Evolutionary conservation across 2,888 invertebrate species (phyloP).

Genomic region (Tanytarsus gracilentus): DNA sequence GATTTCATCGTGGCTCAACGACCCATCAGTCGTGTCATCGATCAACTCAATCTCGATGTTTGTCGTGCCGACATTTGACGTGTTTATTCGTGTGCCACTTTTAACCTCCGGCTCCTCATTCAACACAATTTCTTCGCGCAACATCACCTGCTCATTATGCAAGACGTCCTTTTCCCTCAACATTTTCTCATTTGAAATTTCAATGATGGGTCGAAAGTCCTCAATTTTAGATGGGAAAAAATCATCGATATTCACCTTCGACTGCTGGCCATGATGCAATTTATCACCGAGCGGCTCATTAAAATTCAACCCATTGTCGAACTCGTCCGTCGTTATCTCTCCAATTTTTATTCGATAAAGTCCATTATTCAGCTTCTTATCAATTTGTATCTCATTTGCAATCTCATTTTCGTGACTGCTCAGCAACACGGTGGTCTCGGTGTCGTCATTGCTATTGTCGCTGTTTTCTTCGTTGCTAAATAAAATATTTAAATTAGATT

Average conservation of each 20-base stretch:
- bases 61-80: constrained; percentile 31
- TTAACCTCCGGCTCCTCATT: background rate
- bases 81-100: constrained; percentile 6
- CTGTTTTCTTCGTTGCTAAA: background rate
- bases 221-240: constrained; percentile 40
- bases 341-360: constrained; percentile 39
- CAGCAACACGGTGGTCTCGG: background rate
- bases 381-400: constrained; percentile 33
- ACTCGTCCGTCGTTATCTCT: constrained; percentile 36
- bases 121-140: background rate
- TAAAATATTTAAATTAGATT: constrained; percentile 14
- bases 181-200: constrained; percentile 36
- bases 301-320: constrained; percentile 32
- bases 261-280: constrained; percentile 33
- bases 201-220: constrained; percentile 38
- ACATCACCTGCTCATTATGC: constrained; percentile 1
- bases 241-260: constrained; percentile 40
- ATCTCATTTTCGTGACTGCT: background rate
- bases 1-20: background rate
- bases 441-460: background rate
- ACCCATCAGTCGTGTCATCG: constrained; percentile 29
- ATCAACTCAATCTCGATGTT: constrained; percentile 32
- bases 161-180: constrained; percentile 33
- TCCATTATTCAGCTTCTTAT: constrained; percentile 36
- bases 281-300: constrained; percentile 30